Conservation (phyloP, 1,140 invertebrate species). For the Thaumetopoea pityocampa region DNA sequence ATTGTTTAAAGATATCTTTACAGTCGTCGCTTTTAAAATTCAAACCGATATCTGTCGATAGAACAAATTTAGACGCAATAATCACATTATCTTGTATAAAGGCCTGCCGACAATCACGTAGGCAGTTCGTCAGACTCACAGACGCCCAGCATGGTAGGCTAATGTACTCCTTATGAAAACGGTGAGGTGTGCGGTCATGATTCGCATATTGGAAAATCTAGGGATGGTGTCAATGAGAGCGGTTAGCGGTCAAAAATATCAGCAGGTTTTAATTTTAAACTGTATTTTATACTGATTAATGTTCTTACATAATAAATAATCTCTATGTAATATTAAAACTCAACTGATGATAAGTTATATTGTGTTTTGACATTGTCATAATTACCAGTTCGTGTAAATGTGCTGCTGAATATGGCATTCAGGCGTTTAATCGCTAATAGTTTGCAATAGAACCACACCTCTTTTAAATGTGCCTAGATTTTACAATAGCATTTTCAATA, state of each 20-base stretch:
- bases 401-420: background rate
- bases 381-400: too few species aligned
- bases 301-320: too few species aligned
- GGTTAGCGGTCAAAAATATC: background rate
- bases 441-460: background rate
- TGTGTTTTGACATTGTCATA: too few species aligned
- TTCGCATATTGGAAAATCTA: conserved; percentile 9
- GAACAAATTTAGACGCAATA: too few species aligned
- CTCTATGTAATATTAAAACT: too few species aligned
- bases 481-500: conserved; percentile 17
- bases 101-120: conserved; percentile 21
- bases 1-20: too few species aligned
- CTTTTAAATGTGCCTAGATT: conserved; percentile 6
- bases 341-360: too few species aligned
- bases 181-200: background rate
- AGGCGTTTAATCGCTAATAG: background rate
- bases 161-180: conserved; percentile 11
- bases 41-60: too few species aligned
- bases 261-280: background rate
- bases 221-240: background rate
- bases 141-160: conserved; percentile 16
- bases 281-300: background rate
- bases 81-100: conserved; percentile 6
- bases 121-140: conserved; percentile 10
- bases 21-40: too few species aligned